Evolutionary conservation across 2,797 vertebrate species (phyloP), one percentile per base, ranked within the genome.

Genomic region (Hypotaenidia philippensis): DNA sequence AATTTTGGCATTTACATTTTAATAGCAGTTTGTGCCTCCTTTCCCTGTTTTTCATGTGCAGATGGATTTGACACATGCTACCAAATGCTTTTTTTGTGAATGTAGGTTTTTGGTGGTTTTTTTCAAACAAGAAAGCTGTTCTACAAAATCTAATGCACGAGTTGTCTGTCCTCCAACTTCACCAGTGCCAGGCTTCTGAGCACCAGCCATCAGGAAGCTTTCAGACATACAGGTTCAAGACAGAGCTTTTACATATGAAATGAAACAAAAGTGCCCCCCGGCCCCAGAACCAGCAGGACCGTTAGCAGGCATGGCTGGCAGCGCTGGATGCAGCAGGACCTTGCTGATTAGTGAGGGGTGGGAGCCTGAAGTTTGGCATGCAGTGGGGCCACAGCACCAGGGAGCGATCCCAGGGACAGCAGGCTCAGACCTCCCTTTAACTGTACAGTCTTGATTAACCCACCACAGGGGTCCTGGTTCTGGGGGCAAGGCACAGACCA

Each of bases 51-150:
- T 21, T 26, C 50, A 13, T 14, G 55, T 90, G 81, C 95, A 94
- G 94, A 89, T 89, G 81, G 94, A 27, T 75, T 47, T 79, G 69
- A 81, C 89, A 96, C 80, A 34, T 31, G 81, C 74, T 81, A 65
- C 69, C 68, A 80, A 92, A 57, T 18, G 66, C 13, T 80, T 87
- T 87, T 87, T 85, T 79, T 71, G 21, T 72, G 38, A 69, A 66
- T 45, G 16, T 45, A 57, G 16, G 23, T 1, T 79, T 88, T 60
- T 3, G 22, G 11, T 4, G 1, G 12, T 21, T 14, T 61, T 65
- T 66, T 71, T 41, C 61, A 81, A 66, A 78, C 27, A 80, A 78
- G 66, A 80, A 94, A 89, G 63, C 63, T 79, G 85, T 81, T 93
- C 60, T 31, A 74, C 3, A 7, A 76, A 89, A 89, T 60, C 60